Conservation (phyloP, 2,797 vertebrate species). For the Sternarchorhynchus goeldii region DNA sequence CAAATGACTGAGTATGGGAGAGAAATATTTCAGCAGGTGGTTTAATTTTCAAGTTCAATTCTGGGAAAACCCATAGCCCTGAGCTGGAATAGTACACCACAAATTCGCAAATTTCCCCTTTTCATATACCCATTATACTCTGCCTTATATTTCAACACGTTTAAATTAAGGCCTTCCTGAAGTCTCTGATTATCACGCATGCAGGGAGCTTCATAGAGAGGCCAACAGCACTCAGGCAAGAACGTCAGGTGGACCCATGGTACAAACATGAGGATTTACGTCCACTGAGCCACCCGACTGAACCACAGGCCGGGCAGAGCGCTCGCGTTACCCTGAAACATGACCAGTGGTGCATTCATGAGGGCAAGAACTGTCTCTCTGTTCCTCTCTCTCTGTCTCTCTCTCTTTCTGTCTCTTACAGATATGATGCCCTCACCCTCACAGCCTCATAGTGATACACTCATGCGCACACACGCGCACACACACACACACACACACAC, state of each 20-base stretch:
- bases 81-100: background rate
- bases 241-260: slow-evolving; percentile 24
- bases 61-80: background rate
- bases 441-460: slow-evolving; percentile 57
- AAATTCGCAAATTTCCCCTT: background rate
- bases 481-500: slow-evolving; percentile 58
- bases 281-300: slow-evolving; percentile 27
- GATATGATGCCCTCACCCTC: background rate
- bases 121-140: background rate
- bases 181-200: background rate
- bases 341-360: slow-evolving; percentile 27
- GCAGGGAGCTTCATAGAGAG: slow-evolving; percentile 14
- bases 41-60: too few species aligned
- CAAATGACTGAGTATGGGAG: background rate
- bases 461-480: slow-evolving; percentile 39
- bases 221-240: slow-evolving; percentile 3
- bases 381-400: background rate
- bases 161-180: background rate
- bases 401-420: background rate
- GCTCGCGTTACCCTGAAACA: slow-evolving; percentile 43
- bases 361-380: background rate
- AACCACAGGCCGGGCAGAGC: slow-evolving; percentile 13
- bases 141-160: background rate
- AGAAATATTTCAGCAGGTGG: background rate
- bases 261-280: slow-evolving; percentile 47